These are phyloP conservation scores for Australoheros scitulus DNA, from an alignment of 2,113 vertebrate species.

Conservation along the genomic window DNA sequence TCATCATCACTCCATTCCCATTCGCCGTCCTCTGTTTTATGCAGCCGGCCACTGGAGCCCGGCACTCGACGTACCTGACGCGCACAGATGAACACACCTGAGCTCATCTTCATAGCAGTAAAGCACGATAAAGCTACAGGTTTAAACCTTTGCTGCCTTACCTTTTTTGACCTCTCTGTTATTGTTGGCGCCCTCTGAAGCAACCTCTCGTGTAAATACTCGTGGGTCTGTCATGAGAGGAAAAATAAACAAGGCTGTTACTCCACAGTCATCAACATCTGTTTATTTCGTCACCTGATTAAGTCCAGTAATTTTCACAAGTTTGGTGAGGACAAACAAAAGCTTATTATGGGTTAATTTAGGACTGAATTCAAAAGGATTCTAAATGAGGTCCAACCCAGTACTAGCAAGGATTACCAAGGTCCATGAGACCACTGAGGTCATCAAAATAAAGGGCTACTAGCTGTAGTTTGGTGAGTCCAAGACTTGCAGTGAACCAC, in stretches of 20 bases:
- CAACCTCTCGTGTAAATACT: conserved; percentile 94
- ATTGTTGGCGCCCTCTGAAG: conserved; percentile 94
- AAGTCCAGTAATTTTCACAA: neutral
- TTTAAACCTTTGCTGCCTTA: conserved; percentile 56
- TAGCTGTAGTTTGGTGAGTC: neutral
- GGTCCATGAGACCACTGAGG: neutral
- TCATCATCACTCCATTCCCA: conserved; percentile 99
- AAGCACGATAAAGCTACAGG: neutral
- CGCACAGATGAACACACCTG: neutral
- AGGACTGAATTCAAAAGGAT: neutral
- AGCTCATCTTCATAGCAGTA: neutral
- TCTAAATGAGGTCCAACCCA: neutral
- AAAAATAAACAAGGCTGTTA: neutral
- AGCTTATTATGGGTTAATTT: neutral
- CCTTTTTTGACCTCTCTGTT: conserved; percentile 93
- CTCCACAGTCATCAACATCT: neutral
- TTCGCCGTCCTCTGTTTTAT: conserved; percentile 96
- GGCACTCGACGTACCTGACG: conserved; percentile 92
- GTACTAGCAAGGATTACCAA: neutral
- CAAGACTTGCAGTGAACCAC: neutral
- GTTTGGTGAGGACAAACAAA: neutral
- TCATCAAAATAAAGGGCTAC: neutral
- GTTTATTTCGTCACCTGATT: neutral
- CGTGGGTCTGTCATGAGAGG: conserved; percentile 85
- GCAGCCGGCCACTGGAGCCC: conserved; percentile 94